Conservation (phyloP, 1,140 invertebrate species). For the Stratiolaelaps scimitus region DNA sequence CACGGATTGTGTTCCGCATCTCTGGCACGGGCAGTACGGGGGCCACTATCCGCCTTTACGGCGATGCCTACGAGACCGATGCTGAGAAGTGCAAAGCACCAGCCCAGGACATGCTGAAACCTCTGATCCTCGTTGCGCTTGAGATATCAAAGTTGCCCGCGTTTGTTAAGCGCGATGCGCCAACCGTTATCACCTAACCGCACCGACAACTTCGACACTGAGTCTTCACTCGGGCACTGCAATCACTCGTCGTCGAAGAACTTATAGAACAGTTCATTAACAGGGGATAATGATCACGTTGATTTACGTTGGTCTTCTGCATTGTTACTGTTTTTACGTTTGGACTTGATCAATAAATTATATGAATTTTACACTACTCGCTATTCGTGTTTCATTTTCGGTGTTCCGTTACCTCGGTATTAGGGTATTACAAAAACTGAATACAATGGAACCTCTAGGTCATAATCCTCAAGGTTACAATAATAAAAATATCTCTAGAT, state of each 20-base stretch:
- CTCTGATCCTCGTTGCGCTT: slow-evolving; percentile 75
- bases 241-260: slow-evolving; percentile 6
- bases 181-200: slow-evolving; percentile 93
- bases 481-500: too few species aligned
- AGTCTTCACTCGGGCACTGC: slow-evolving; percentile 1
- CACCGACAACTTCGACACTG: not conserved
- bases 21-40: slow-evolving; percentile 95
- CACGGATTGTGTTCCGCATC: slow-evolving; percentile 77
- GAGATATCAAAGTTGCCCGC: slow-evolving; percentile 66
- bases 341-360: too few species aligned
- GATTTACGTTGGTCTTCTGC: too few species aligned
- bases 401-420: too few species aligned
- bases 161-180: slow-evolving; percentile 70
- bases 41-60: slow-evolving; percentile 86
- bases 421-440: too few species aligned
- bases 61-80: slow-evolving; percentile 71
- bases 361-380: too few species aligned
- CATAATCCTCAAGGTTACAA: too few species aligned
- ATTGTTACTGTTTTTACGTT: too few species aligned
- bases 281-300: too few species aligned
- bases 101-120: slow-evolving; percentile 57
- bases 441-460: too few species aligned
- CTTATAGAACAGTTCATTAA: too few species aligned
- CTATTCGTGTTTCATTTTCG: too few species aligned
- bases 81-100: slow-evolving; percentile 25